These are phyloP conservation scores for Rotaria sp. DNA, from an alignment of 2,888 invertebrate species.

Conservation along the genomic window DNA sequence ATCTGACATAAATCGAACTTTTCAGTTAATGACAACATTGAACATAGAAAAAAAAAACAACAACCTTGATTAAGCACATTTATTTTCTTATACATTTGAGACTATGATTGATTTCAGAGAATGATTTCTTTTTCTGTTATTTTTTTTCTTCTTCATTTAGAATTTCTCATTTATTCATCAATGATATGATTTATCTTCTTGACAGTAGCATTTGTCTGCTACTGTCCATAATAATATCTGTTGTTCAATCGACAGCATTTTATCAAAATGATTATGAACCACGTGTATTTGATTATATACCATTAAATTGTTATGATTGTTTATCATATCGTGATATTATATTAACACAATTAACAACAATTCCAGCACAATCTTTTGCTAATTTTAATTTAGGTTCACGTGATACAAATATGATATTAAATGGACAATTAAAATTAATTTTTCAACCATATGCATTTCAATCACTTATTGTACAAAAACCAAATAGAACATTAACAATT, in stretches of 20 bases:
- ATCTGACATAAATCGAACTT: background rate
- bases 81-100: background rate
- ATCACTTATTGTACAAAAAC: background rate
- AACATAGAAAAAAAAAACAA: background rate
- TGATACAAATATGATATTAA: background rate
- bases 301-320: conserved; percentile 23
- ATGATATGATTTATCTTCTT: background rate
- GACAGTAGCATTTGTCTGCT: background rate
- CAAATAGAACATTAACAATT: background rate
- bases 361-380: background rate
- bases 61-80: background rate
- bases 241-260: background rate
- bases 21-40: background rate
- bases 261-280: conserved; percentile 28
- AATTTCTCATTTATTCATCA: conserved; percentile 5
- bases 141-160: background rate
- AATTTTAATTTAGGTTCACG: conserved; percentile 23
- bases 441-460: conserved; percentile 21
- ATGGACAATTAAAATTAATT: background rate
- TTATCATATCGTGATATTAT: conserved; percentile 15
- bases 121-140: background rate
- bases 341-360: background rate
- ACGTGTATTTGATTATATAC: conserved; percentile 26
- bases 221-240: background rate
- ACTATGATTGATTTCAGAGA: background rate